These are phyloP conservation scores for Coccyzus lansbergi DNA, from an alignment of 2,797 vertebrate genomes.

Conservation along the genomic window DNA sequence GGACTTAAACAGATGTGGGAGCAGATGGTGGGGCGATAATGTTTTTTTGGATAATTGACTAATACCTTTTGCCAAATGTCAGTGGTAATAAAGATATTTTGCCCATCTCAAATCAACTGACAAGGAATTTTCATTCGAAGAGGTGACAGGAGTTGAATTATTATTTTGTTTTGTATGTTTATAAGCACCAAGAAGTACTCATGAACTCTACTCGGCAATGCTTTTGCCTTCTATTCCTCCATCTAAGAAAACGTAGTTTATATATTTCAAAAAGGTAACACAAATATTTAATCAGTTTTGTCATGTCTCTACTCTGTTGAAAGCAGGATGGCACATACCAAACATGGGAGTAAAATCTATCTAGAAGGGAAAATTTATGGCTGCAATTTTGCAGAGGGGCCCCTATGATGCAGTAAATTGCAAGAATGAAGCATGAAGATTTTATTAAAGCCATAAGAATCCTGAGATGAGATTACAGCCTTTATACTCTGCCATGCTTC, in stretches of 20 bases:
- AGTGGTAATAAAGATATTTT: constrained; percentile 58
- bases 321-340: constrained; percentile 58
- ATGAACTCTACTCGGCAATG: background rate
- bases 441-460: constrained; percentile 77
- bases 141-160: constrained; percentile 4
- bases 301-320: constrained; percentile 49
- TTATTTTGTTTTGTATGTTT: background rate
- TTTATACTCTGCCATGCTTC: constrained; percentile 45
- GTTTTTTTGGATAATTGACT: constrained; percentile 63
- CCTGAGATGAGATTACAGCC: constrained; percentile 65
- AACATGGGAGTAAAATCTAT: constrained; percentile 70
- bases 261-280: constrained; percentile 46
- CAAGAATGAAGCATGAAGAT: constrained; percentile 68
- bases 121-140: constrained; percentile 49
- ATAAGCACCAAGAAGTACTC: background rate
- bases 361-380: constrained; percentile 70
- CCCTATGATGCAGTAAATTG: constrained; percentile 67
- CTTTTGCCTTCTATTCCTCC: background rate
- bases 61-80: constrained; percentile 63
- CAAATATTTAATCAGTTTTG: constrained; percentile 73
- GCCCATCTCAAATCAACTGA: background rate
- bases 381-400: constrained; percentile 69
- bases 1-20: constrained; percentile 60
- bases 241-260: background rate
- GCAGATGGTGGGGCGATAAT: constrained; percentile 72